phyloP scores from a whole-genome alignment of 2,888 invertebrate genomes.

The Patella ulyssiponensis region DNA sequence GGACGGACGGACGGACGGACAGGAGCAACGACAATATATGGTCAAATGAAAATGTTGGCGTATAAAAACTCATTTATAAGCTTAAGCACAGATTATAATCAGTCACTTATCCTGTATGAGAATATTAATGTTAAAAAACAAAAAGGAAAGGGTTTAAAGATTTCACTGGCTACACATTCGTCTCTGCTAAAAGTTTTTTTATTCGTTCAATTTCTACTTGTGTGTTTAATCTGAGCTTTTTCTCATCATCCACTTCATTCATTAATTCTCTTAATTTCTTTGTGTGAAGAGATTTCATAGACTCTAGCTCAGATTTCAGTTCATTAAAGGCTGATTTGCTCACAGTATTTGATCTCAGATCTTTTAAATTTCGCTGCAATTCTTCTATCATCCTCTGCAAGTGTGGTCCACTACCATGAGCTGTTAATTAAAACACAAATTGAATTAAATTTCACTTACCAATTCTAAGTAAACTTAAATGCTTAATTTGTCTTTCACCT shows the following conservation, averaged over 20 bases:
- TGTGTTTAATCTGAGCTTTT: conserved; percentile 70
- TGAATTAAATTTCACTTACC: no score
- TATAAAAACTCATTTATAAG: no score
- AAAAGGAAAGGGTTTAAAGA: neutral
- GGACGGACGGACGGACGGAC: no score
- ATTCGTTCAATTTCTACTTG: conserved; percentile 73
- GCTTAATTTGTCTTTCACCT: no score
- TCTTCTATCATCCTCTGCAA: conserved; percentile 52
- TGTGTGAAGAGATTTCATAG: conserved; percentile 48
- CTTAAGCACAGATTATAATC: no score
- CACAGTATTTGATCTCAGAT: conserved; percentile 56
- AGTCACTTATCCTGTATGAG: no score
- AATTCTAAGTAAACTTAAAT: no score
- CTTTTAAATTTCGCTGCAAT: conserved; percentile 55
- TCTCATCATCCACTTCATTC: conserved; percentile 71
- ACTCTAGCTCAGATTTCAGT: conserved; percentile 73
- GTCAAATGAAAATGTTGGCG: no score
- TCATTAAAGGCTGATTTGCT: conserved; percentile 84
- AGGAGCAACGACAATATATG: no score
- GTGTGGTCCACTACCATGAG: conserved; percentile 35
- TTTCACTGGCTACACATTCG: conserved; percentile 48
- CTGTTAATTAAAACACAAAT: neutral
- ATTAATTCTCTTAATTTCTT: conserved; percentile 64
- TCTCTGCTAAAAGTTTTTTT: conserved; percentile 64
- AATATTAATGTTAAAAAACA: no score